Evolutionary conservation across 2,113 vertebrate species (phyloP), one percentile per base, ranked within the genome.

Genomic region (Potamarius usumacintae): DNA sequence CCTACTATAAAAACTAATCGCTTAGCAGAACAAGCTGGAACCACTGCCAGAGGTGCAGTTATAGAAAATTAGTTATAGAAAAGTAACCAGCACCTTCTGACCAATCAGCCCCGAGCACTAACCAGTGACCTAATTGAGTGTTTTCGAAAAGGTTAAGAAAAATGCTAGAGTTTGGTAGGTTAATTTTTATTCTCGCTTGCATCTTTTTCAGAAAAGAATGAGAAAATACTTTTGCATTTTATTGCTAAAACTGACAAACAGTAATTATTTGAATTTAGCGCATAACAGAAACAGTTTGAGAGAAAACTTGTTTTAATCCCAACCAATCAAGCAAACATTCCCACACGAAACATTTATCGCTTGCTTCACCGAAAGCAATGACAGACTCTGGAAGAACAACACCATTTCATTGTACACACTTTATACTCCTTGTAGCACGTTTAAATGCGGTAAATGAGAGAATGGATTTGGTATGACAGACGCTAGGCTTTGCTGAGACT

Each of bases 391-490:
- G 55, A 50, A 57, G 55, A 30, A 53, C 34, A 18, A 52, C 42
- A 7, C 20, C 22, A 27, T 20, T n/a, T 18, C 25, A 63, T 80
- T 6, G 62, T 65, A n/a, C 50, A 58, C 53, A 17, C 62, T 42
- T 34, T 50, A 42, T 57, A 25, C 52, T 50, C 15, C 63, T 27
- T 48, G 27, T n/a, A 57, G 52, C 50, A 69, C 34, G n/a, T 86
- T 86, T 80, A 69, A 86, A 80, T 82, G 79, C 77, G 76, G 83
- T 78, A 42, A 86, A 72, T 14, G 25, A 20, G 22, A 27, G 85
- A 42, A 85, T 63, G 63, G 63, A 52, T 86, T 76, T 76, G 78
- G 85, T 83, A 67, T 87, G 85, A 89, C 60, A 48, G 80, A 88
- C 84, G 65, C 48, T 79, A 67, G 57, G 67, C 82, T 65, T 85